Evolutionary conservation across 1,140 invertebrate genomes (phyloP).

Genomic region (Panonychus citri): DNA sequence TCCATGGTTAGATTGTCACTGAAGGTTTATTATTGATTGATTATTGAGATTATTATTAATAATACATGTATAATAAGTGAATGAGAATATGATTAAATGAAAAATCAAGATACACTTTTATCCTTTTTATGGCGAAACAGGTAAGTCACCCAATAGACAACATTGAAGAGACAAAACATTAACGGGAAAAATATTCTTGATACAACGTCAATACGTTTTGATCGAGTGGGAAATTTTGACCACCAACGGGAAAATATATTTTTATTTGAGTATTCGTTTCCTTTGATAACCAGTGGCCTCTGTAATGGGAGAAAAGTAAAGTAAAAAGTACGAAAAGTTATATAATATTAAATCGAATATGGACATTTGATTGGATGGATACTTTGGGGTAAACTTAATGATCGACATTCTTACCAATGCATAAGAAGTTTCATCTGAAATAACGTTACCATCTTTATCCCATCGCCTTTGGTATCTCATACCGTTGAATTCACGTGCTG

Average conservation of each 20-base stretch:
- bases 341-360: neutral
- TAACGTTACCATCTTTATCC: neutral
- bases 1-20: too few relatives aligned
- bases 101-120: neutral
- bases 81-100: too few relatives aligned
- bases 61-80: too few relatives aligned
- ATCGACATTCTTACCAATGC: neutral
- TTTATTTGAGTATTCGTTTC: constrained; percentile 16
- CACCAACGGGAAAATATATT: constrained; percentile 70
- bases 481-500: neutral
- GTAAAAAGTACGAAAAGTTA: neutral
- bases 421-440: neutral
- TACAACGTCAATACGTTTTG: constrained; percentile 82
- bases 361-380: too few relatives aligned
- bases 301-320: neutral
- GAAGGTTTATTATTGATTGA: too few relatives aligned
- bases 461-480: neutral
- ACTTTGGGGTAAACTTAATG: too few relatives aligned
- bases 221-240: constrained; percentile 67
- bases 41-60: too few relatives aligned
- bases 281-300: neutral
- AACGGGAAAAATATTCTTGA: constrained; percentile 74
- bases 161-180: constrained; percentile 77
- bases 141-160: constrained; percentile 79
- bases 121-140: constrained; percentile 37